Base-by-base conservation (phyloP, 1,140 invertebrate genomes). In the Achroia grisella region DNA sequence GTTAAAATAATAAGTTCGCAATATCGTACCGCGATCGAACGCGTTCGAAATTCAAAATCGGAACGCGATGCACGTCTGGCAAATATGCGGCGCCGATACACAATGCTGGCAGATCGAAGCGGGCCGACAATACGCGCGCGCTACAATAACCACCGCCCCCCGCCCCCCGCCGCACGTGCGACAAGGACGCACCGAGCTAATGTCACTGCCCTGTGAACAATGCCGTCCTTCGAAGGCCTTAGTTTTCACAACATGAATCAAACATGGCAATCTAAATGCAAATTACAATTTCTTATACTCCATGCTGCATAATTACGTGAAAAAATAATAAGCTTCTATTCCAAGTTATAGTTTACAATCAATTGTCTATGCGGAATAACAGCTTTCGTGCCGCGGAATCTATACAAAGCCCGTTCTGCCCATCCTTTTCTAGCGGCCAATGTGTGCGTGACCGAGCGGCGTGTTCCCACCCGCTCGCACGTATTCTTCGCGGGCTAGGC, bases 151-250 rank as follows among this genome's bases (percentile, higher is more conserved):
- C 60, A 51, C 64, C 75, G 66, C 71, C 68, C 75, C 68, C 62
- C 75, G 56, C 69, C 75, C 63, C 65, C 56, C 58, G 45, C 50
- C 44, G 39, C 69, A 60, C 64, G 74, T 64, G 74, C 67, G 79
- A 83, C 79, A 83, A 73, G 77, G 80, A 84, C 77, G 80, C 77
- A 77, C 73, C 70, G 67, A 79, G 56, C 69, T 69, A 72, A 80
- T 81, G 80, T 81, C 80, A 81, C 76, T 81, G 77, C 76, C 80
- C 80, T 81, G 67, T 62, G 56, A 78, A 81, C 80, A 84, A 84
- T 81, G 67, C 73, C 70, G 52, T 72, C 70, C 68, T 78, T 73
- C 66, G 56, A 52, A 52, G 52, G 50, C 43, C 44, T 46, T 37
- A 50, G 43, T 52, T 39, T 36, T 8, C 34, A 40, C 36, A 71